Evolutionary conservation across 2,113 vertebrate species (phyloP).

Genomic region (Garra rufa): DNA sequence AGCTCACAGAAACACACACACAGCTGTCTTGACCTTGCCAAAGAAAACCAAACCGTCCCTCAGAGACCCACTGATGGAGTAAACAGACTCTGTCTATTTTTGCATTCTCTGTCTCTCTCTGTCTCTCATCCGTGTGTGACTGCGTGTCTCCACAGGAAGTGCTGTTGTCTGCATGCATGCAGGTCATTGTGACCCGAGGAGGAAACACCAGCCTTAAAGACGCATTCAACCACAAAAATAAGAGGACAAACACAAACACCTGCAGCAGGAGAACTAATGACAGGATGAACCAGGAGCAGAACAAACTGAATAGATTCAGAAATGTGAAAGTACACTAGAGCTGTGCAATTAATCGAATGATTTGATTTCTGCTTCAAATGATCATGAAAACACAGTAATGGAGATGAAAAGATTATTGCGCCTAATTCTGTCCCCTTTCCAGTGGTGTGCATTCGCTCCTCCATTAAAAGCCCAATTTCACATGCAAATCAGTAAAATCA

Average conservation of each 20-base stretch:
- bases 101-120: background rate
- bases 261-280: background rate
- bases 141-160: background rate
- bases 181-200: conserved; percentile 1
- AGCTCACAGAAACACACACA: conserved; percentile 34
- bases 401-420: no score
- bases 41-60: background rate
- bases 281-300: background rate
- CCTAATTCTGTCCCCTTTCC: no score
- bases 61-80: background rate
- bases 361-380: no score
- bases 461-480: no score
- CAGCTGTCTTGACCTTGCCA: conserved; percentile 16
- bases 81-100: background rate
- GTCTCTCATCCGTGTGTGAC: background rate
- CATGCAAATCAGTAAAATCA: no score
- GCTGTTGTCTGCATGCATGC: background rate
- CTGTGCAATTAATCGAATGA: no score
- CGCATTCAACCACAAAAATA: background rate
- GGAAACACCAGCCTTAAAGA: background rate
- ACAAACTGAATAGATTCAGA: background rate
- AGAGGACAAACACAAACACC: background rate
- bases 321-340: no score
- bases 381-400: no score
- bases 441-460: no score